Evolutionary conservation across 1,140 invertebrate genomes (phyloP).

Genomic region (Drosophila saltans): DNA sequence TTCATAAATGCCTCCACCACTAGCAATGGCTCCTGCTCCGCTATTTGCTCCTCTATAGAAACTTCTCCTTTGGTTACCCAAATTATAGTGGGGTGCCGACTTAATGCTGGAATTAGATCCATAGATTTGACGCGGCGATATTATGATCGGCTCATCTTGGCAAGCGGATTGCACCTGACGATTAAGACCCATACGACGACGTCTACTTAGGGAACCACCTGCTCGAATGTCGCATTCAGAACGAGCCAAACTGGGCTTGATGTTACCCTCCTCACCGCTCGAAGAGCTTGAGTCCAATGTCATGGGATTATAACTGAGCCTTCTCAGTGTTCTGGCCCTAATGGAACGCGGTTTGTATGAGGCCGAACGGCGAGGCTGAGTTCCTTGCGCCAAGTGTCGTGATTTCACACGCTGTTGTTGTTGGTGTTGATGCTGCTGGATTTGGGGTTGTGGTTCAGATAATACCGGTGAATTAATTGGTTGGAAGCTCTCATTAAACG

Average conservation of each 20-base stretch:
- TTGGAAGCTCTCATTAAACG: conserved; percentile 82
- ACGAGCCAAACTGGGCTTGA: conserved; percentile 79
- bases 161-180: conserved; percentile 70
- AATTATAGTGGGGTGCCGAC: conserved; percentile 83
- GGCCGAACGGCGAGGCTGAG: conserved; percentile 54
- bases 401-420: conserved; percentile 4
- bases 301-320: conserved; percentile 85
- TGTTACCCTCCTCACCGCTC: conserved; percentile 67
- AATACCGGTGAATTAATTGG: conserved; percentile 73
- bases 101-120: conserved; percentile 83
- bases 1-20: conserved; percentile 51
- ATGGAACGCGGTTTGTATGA: conserved; percentile 82
- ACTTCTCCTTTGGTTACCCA: conserved; percentile 62
- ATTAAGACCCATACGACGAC: conserved; percentile 64
- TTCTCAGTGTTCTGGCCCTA: conserved; percentile 84
- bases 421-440: conserved; percentile 36
- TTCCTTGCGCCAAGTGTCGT: conserved; percentile 9
- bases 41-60: conserved; percentile 44
- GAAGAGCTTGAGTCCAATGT: conserved; percentile 83
- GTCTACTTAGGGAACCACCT: conserved; percentile 56
- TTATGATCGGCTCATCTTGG: conserved; percentile 63
- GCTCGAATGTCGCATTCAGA: conserved; percentile 83
- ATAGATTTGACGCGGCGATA: conserved; percentile 75
- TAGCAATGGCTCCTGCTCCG: not conserved
- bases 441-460: conserved; percentile 51